Evolutionary conservation across 2,113 vertebrate species (phyloP).

Genomic region (Ciconia boyciana): DNA sequence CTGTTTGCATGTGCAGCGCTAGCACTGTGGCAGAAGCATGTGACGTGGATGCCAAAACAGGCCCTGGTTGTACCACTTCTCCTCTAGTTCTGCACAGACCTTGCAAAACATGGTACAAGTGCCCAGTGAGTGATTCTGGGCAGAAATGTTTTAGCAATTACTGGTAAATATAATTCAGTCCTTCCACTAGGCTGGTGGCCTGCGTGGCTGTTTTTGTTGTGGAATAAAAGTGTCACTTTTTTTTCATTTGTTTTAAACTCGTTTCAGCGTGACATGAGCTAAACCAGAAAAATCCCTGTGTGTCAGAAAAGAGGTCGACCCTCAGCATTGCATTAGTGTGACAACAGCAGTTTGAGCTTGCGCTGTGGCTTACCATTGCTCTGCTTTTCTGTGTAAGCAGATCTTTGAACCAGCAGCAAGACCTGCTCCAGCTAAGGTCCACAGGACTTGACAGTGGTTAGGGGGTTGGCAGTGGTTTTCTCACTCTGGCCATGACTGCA

Average conservation of each 20-base stretch:
- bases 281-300: slow-evolving; percentile 16
- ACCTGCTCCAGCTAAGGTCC: neutral
- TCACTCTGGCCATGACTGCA: neutral
- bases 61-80: neutral
- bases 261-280: neutral
- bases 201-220: neutral
- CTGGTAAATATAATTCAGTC: neutral
- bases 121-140: neutral
- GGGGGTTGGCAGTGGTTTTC: neutral
- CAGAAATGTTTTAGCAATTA: neutral
- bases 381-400: neutral
- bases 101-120: rapidly evolving
- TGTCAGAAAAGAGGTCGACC: neutral
- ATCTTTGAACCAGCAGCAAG: neutral
- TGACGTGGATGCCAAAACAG: neutral
- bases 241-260: neutral
- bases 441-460: neutral
- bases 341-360: neutral
- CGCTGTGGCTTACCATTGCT: neutral
- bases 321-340: neutral
- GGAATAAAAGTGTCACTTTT: neutral
- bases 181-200: neutral
- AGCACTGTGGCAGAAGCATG: neutral
- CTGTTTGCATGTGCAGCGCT: neutral
- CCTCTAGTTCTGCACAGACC: neutral